A percentile compares a stretch with the other conserved stretches of the same genome.
Evolutionary conservation across 1,140 invertebrate species (phyloP).

Genomic region (Zophobas atratus): DNA sequence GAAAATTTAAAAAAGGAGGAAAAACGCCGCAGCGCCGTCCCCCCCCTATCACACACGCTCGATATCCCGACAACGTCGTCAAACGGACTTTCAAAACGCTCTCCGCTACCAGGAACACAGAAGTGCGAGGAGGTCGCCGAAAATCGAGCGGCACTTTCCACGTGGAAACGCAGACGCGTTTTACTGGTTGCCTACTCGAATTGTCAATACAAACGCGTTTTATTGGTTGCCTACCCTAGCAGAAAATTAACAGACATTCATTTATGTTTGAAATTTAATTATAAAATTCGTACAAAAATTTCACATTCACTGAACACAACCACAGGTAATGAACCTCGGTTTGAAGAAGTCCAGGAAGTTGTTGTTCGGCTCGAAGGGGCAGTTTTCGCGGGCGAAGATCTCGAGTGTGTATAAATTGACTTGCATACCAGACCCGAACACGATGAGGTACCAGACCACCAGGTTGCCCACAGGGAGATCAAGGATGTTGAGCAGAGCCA

Average conservation of each 20-base stretch:
- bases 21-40: conserved; percentile 3
- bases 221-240: no score
- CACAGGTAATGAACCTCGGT: conserved; percentile 69
- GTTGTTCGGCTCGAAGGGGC: conserved; percentile 71
- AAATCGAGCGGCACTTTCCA: background rate
- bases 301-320: conserved; percentile 49
- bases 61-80: conserved; percentile 46
- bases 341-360: conserved; percentile 68
- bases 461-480: conserved; percentile 79
- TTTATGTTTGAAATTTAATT: no score
- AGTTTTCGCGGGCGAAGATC: conserved; percentile 87
- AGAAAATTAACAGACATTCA: no score
- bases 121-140: conserved; percentile 6
- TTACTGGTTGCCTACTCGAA: no score
- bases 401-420: conserved; percentile 89
- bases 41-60: conserved; percentile 24
- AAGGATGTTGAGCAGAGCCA: conserved; percentile 73
- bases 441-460: conserved; percentile 86
- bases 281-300: background rate
- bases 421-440: conserved; percentile 82
- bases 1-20: conserved; percentile 42
- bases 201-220: no score
- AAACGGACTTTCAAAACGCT: conserved; percentile 49
- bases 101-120: conserved; percentile 53
- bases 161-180: no score